Evolutionary conservation across 2,888 invertebrate genomes (phyloP), one percentile per base, ranked within the genome.

Genomic region (Diplazon laetatorius): DNA sequence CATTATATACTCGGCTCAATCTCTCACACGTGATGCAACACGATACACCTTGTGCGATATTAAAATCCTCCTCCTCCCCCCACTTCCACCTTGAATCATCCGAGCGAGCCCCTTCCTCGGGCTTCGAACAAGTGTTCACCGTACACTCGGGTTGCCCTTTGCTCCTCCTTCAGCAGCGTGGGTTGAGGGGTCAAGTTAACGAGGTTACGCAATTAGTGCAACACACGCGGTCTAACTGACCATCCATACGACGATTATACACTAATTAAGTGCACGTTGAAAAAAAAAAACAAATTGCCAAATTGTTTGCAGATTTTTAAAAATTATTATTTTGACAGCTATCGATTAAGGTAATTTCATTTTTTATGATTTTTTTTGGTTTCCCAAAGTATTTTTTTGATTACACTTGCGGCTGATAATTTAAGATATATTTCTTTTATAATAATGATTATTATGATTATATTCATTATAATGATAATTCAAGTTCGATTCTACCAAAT

Each of bases 21-120:
- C 1, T 30, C 52, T 9, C 60, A 14, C 25, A 25, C 35, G 25
- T 30, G n/a, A n/a, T 44, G 76, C 62, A 77, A 76, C 18, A 37
- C 37, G 72, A 76, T 72, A 76, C 60, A 72, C 72, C 66, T 66
- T 22, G 4, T 30, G 30, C 46, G 55, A 72, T 68, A 77, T 68
- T 68, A 72, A 66, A 76, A 72, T 60, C 48, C 30, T 30, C 55
- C 55, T 16, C 30, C 52, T 30, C 55, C 55, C 35, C 55, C 30
- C 25, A 35, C 30, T 25, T 55, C n/a, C 35, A 30, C 30, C 18
- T 2, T 10, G 2, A 14, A 35, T 50, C 20, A 9, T 30, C n/a
- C n/a, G n/a, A n/a, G n/a, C n/a, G n/a, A n/a, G n/a, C n/a, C n/a
- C n/a, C n/a, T n/a, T n/a, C 52, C 22, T 25, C 16, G 14, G 2